These are phyloP conservation scores for Pan troglodytes DNA, from an alignment of 2,113 vertebrate species.

Conservation along the genomic window DNA sequence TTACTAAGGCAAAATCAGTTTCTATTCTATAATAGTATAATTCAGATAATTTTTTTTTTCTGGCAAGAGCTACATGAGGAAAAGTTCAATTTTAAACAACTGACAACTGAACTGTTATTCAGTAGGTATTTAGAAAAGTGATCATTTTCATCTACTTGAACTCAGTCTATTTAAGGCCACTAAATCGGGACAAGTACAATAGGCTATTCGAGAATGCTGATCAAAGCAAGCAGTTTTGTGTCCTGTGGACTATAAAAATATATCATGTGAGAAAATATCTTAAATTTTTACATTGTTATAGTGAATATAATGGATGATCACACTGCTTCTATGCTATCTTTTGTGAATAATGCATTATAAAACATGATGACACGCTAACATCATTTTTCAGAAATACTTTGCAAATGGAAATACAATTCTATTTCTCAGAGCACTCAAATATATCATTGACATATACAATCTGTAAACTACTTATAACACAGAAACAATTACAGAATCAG, in stretches of 20 bases:
- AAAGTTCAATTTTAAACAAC: not conserved
- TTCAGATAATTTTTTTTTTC: not conserved
- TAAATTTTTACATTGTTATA: slow-evolving; percentile 20
- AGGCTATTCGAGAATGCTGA: not conserved
- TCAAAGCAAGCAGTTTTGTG: not conserved
- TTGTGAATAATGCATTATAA: slow-evolving; percentile 44
- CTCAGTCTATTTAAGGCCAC: not conserved
- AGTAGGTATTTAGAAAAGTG: not conserved
- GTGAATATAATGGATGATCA: not conserved
- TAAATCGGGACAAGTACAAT: not conserved
- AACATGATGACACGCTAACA: slow-evolving; percentile 37
- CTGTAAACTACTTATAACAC: slow-evolving; percentile 57
- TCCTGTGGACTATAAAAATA: not conserved
- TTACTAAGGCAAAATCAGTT: not conserved
- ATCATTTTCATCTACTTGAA: not conserved
- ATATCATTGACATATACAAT: slow-evolving; percentile 9
- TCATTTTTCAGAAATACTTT: slow-evolving; percentile 57
- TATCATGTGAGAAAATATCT: not conserved
- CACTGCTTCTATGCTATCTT: not conserved
- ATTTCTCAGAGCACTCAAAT: slow-evolving; percentile 35
- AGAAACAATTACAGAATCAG: not conserved
- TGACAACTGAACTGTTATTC: not conserved
- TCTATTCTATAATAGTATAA: not conserved
- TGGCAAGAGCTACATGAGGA: not conserved
- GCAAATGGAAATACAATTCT: slow-evolving; percentile 68